phyloP scores from a whole-genome alignment of 2,888 invertebrate species.

The Miltochrista miniata region DNA sequence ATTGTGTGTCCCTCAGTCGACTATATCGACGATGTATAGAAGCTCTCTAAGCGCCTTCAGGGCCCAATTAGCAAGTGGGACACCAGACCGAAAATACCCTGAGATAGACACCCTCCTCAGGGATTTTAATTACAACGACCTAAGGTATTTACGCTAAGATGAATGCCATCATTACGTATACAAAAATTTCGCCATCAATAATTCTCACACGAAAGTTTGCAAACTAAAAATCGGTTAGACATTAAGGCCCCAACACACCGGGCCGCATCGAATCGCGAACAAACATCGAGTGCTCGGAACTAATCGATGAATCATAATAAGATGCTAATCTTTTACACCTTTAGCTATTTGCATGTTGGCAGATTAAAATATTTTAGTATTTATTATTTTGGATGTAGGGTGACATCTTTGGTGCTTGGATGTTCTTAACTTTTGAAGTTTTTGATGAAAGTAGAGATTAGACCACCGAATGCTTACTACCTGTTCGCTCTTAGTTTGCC shows the following conservation, averaged over 20 bases:
- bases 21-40: no score
- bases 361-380: conserved; percentile 20
- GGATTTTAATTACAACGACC: no score
- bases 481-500: no score
- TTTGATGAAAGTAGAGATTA: no score
- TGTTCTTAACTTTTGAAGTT: background rate
- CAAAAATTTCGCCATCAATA: background rate
- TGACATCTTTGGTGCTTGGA: conserved; percentile 11
- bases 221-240: conserved; percentile 15
- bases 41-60: no score
- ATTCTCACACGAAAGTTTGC: conserved; percentile 2
- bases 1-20: no score
- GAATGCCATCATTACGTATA: background rate
- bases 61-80: no score
- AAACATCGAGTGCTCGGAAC: conserved; percentile 74
- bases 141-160: no score
- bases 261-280: conserved; percentile 72
- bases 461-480: no score
- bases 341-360: conserved; percentile 73
- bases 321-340: conserved; percentile 81
- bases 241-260: conserved; percentile 64
- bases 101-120: no score
- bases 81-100: no score
- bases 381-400: conserved; percentile 22
- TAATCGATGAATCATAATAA: conserved; percentile 75